These are phyloP conservation scores for Andrena bucephala DNA, from an alignment of 2,888 invertebrate genomes.

Conservation along the genomic window DNA sequence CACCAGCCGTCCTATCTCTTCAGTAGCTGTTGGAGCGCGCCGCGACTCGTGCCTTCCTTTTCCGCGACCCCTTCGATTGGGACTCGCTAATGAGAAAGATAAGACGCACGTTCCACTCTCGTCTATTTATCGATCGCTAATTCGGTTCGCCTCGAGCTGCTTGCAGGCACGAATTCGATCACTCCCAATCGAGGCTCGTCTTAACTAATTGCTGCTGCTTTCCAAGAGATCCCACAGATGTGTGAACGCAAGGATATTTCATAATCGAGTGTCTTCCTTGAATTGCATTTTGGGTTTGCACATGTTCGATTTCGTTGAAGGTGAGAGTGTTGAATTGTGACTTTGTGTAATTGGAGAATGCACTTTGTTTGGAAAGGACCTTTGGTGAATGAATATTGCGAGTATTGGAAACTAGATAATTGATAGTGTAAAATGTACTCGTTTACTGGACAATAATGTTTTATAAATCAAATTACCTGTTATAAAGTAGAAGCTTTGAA, in stretches of 20 bases:
- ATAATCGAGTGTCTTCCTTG: neutral
- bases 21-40: constrained; percentile 80
- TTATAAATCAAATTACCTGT: too few species aligned
- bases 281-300: neutral
- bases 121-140: neutral
- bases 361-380: too few species aligned
- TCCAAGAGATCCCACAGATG: neutral
- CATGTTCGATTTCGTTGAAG: neutral
- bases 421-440: too few species aligned
- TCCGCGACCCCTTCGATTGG: constrained; percentile 35
- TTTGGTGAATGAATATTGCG: too few species aligned
- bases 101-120: neutral
- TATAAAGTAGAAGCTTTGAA: neutral
- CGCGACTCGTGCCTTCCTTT: constrained; percentile 69
- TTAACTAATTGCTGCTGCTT: neutral
- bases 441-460: too few species aligned
- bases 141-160: neutral
- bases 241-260: neutral
- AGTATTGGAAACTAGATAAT: too few species aligned
- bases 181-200: neutral
- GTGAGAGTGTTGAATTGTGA: too few species aligned
- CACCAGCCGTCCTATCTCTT: constrained; percentile 76
- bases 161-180: neutral
- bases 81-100: neutral
- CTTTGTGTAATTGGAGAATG: too few species aligned